phyloP scores from a whole-genome alignment of 2,888 invertebrate genomes.

The Nysson spinosus region DNA sequence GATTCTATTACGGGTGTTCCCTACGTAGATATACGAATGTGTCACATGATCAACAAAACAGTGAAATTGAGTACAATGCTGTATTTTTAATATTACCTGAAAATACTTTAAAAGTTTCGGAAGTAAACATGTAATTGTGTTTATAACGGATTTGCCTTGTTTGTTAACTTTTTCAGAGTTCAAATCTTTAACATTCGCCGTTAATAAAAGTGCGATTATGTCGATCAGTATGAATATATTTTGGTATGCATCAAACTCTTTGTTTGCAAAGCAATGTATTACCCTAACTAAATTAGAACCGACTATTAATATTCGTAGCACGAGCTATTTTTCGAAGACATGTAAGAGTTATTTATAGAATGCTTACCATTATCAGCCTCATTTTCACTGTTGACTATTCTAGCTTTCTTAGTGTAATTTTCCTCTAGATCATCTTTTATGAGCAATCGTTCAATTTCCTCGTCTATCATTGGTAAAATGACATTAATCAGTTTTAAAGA shows the following conservation, averaged over 20 bases:
- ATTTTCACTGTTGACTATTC: not conserved
- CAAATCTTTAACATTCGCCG: slow-evolving; percentile 18
- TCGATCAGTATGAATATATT: slow-evolving; percentile 41
- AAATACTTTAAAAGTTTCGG: slow-evolving; percentile 26
- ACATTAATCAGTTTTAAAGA: slow-evolving; percentile 35
- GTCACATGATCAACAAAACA: not conserved
- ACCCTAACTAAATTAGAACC: not conserved
- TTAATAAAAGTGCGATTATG: slow-evolving; percentile 43
- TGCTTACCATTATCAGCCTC: slow-evolving; percentile 15
- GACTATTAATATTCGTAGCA: too few species aligned
- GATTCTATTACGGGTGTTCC: slow-evolving; percentile 40
- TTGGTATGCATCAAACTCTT: slow-evolving; percentile 12
- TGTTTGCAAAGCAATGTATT: not conserved
- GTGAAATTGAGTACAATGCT: not conserved
- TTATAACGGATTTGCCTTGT: slow-evolving; percentile 7
- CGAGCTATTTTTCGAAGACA: not conserved
- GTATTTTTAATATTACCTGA: not conserved
- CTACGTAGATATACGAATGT: slow-evolving; percentile 27
- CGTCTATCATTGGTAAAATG: slow-evolving; percentile 28
- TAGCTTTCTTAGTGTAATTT: slow-evolving; percentile 8
- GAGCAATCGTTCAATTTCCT: slow-evolving; percentile 19
- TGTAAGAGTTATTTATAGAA: not conserved
- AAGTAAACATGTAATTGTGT: slow-evolving; percentile 6
- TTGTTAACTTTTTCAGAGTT: slow-evolving; percentile 2
- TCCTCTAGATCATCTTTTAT: not conserved